phyloP scores from a whole-genome alignment of 2,888 invertebrate species.

The Oasisia sp. region DNA sequence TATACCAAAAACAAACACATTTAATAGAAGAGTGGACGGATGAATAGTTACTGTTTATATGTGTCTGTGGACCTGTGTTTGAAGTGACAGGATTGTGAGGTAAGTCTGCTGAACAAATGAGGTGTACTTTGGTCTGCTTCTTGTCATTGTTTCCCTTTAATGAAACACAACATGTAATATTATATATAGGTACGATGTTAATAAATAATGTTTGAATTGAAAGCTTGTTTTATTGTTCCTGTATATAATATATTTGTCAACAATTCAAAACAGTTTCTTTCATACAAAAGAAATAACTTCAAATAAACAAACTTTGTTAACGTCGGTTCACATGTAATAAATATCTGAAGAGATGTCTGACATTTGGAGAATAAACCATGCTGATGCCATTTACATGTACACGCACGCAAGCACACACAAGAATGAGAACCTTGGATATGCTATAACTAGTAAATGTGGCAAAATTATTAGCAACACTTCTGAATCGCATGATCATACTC shows the following conservation, averaged over 20 bases:
- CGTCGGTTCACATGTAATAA: not conserved
- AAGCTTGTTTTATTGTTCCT: not conserved
- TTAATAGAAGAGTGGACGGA: not conserved
- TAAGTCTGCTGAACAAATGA: constrained; percentile 6
- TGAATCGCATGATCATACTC: too few relatives aligned
- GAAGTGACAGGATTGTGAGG: not conserved
- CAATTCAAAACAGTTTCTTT: not conserved
- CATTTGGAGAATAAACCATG: too few relatives aligned
- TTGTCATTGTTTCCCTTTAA: not conserved
- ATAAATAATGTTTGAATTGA: constrained; percentile 12
- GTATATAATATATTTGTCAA: not conserved
- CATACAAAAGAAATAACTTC: not conserved
- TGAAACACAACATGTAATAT: not conserved
- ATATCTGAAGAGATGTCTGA: not conserved
- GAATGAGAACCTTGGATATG: too few relatives aligned
- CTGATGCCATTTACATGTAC: too few relatives aligned
- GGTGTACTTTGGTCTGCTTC: not conserved
- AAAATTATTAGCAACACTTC: too few relatives aligned
- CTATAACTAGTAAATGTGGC: too few relatives aligned
- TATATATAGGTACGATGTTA: not conserved
- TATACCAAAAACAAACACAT: not conserved
- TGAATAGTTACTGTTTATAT: not conserved
- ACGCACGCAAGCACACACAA: too few relatives aligned
- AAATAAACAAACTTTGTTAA: not conserved
- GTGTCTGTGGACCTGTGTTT: not conserved